phyloP scores from a whole-genome alignment of 2,797 vertebrate genomes.

The Botia almorhae region DNA sequence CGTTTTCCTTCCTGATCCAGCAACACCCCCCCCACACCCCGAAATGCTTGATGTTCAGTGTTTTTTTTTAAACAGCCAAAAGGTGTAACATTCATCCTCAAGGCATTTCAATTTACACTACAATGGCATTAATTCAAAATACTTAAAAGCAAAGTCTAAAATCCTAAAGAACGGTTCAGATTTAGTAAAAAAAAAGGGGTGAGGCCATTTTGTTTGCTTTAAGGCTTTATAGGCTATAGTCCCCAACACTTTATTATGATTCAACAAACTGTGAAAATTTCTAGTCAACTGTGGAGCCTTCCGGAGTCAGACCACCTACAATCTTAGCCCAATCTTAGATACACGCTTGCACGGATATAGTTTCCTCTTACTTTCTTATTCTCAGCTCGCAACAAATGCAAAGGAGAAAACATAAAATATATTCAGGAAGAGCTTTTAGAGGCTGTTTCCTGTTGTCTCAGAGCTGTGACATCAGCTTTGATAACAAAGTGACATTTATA shows the following conservation, averaged over 20 bases:
- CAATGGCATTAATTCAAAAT: slow-evolving; percentile 1
- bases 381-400: neutral
- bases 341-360: neutral
- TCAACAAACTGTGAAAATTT: neutral
- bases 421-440: neutral
- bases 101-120: neutral
- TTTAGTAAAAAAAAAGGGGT: neutral
- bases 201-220: neutral
- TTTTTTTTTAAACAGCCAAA: neutral
- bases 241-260: neutral
- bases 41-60: slow-evolving; percentile 10
- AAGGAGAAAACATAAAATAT: neutral
- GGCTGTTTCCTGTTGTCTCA: neutral
- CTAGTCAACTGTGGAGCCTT: neutral
- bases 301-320: neutral
- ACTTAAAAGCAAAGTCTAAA: neutral
- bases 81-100: neutral
- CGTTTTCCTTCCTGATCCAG: neutral
- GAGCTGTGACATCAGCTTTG: neutral
- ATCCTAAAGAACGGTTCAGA: neutral
- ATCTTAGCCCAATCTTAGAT: neutral
- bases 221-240: neutral
- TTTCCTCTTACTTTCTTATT: neutral
- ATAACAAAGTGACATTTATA: neutral
- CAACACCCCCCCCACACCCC: neutral